A percentile compares a stretch with the other conserved stretches of the same genome.
Conservation (phyloP, 2,888 invertebrate genomes). For the Aethes cnicana region DNA sequence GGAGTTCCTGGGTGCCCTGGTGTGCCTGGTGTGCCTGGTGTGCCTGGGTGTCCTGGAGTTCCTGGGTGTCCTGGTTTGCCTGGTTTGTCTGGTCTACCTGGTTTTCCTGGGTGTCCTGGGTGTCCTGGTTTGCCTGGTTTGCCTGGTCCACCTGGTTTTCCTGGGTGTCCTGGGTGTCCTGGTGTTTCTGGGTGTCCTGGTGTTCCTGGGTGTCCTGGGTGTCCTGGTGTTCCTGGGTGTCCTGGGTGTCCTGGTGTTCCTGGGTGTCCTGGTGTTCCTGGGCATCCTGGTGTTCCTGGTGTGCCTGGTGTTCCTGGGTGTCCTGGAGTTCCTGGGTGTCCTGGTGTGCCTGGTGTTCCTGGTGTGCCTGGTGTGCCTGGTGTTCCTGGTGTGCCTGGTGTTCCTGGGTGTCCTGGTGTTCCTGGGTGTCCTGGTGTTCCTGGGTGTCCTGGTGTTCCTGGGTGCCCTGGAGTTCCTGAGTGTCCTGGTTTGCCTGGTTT, state of each 20-base stretch:
- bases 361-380: not conserved
- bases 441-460: not conserved
- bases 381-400: no score
- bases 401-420: not conserved
- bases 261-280: not conserved
- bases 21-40: not conserved
- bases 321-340: not conserved
- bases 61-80: not conserved
- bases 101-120: not conserved
- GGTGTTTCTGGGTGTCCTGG: not conserved
- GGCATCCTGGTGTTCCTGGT: not conserved
- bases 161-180: not conserved
- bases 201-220: not conserved
- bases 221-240: not conserved
- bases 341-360: not conserved
- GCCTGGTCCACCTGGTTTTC: not conserved
- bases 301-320: not conserved
- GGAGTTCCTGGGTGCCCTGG: not conserved
- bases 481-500: not conserved
- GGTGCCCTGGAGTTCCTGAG: not conserved
- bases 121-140: not conserved
- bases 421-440: not conserved
- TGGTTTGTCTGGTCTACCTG: not conserved
- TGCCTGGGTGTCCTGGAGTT: not conserved
- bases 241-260: not conserved